These are phyloP conservation scores for Trissoscelio sp. DNA, from an alignment of 2,888 invertebrate genomes.

Conservation along the genomic window DNA sequence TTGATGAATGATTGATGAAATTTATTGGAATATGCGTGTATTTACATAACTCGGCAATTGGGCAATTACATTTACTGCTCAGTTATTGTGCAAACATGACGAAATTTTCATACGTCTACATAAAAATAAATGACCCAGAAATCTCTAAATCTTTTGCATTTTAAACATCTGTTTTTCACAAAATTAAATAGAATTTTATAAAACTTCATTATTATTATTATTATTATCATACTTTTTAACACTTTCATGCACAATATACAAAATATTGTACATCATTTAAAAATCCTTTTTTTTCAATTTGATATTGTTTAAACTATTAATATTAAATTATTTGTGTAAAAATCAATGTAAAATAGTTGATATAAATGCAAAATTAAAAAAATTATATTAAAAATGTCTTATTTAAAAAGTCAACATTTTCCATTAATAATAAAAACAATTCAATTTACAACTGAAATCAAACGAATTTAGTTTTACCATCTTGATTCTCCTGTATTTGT, in stretches of 20 bases:
- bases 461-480: neutral
- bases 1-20: constrained; percentile 31
- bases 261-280: no score
- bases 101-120: neutral
- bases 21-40: constrained; percentile 11
- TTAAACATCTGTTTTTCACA: no score
- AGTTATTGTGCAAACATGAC: constrained; percentile 12
- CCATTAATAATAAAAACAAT: no score
- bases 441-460: no score
- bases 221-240: neutral
- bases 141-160: neutral
- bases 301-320: no score
- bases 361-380: no score
- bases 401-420: no score
- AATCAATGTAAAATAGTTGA: no score
- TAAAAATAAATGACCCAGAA: neutral
- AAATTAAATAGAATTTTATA: neutral
- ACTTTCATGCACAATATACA: neutral
- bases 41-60: constrained; percentile 17
- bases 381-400: no score
- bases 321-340: no score
- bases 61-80: neutral
- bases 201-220: no score
- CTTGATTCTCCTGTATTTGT: neutral
- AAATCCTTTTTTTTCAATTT: no score